Evolutionary conservation across 2,888 invertebrate genomes (phyloP), one percentile per base, ranked within the genome.

Genomic region (Drosophila percnosoma): DNA sequence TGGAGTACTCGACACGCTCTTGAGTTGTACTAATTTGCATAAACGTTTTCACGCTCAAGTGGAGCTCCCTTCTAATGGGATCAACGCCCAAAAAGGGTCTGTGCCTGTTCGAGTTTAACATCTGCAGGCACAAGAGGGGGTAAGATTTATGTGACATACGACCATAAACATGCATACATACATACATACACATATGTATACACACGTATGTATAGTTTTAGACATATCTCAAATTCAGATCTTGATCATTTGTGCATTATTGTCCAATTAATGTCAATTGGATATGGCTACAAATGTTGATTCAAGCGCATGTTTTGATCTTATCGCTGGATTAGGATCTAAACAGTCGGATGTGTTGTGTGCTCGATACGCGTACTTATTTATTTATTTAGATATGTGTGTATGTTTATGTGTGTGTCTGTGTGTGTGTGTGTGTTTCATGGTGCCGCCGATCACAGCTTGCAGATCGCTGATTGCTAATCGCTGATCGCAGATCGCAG

Each of bases 211-310:
- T 13, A 21, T 15, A 21, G 45, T 15, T 21, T 21, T 21, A 21
- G 15, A 45, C 7, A 45, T 70, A 70, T 70, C 70, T 62, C 11
- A 21, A 55, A 49, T 40, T 18, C 54, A 45, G 55, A 69, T 69
- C 68, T 69, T 57, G 60, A 52, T 52, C 51, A n/a, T 36, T 18
- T 51, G 31, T 63, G 65, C 61, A 80, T 83, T 81, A 83, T 84
- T 74, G 82, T 69, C 69, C 88, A 84, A 84, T 84, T 88, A 86
- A 63, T 74, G 77, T 88, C 87, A 86, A 88, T 84, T 84, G 75
- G 66, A 33, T 63, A 49, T 62, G 79, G 33, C 59, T 24, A 24
- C 24, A 60, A 69, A 31, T 67, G 58, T 38, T 61, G 58, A 74
- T 58, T 66, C 45, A 38, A 63, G 73, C 58, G 73, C 54, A 61